Percentiles rank a stretch among this genome's conserved stretches.
These are phyloP conservation scores for Entomyzon cyanotis DNA, from an alignment of 2,113 vertebrate genomes.

Conservation along the genomic window DNA sequence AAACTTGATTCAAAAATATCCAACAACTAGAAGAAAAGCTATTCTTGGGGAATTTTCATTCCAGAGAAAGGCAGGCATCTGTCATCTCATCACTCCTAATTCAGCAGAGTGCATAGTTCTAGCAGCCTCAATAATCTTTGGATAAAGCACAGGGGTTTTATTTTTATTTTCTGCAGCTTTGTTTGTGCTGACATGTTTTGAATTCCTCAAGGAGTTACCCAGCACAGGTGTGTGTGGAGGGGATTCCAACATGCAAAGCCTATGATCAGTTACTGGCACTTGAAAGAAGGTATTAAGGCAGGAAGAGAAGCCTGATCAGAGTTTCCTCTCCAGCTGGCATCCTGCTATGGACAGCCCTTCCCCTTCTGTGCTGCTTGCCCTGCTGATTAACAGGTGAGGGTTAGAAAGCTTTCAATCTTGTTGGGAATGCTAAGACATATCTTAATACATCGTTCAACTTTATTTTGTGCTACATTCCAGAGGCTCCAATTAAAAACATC, in stretches of 20 bases:
- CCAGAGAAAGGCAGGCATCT: background rate
- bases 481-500: background rate
- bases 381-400: background rate
- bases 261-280: background rate
- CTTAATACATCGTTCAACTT: background rate
- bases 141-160: background rate
- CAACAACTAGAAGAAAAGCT: background rate
- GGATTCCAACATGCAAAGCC: background rate
- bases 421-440: background rate
- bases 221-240: background rate
- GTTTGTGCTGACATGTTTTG: background rate
- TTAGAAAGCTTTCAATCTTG: background rate
- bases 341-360: background rate
- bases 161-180: background rate
- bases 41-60: background rate
- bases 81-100: background rate
- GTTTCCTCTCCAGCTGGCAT: background rate
- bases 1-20: background rate
- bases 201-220: background rate
- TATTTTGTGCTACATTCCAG: background rate
- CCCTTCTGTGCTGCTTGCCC: background rate
- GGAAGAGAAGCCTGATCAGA: background rate
- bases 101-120: background rate
- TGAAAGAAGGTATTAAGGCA: background rate
- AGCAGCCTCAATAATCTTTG: background rate